Evolutionary conservation across 2,797 vertebrate species (phyloP).

Genomic region (Semotilus atromaculatus): DNA sequence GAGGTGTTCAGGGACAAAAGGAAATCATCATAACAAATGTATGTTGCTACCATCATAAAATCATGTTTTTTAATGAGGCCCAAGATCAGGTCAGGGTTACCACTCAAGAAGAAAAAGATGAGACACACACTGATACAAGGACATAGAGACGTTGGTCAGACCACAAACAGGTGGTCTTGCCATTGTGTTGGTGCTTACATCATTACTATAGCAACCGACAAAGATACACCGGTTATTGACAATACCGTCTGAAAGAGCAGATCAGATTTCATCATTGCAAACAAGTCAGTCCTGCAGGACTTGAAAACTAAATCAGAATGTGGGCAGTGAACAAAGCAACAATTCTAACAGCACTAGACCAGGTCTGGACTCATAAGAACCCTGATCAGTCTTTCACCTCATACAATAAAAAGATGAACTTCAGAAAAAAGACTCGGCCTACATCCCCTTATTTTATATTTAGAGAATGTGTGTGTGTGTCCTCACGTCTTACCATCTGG

Average conservation of each 20-base stretch:
- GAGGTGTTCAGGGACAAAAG: neutral
- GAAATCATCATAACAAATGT: neutral
- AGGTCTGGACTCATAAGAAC: neutral
- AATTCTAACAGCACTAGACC: neutral
- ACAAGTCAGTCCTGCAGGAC: neutral
- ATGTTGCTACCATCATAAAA: neutral
- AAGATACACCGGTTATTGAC: neutral
- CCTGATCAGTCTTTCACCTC: neutral
- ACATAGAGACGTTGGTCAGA: neutral
- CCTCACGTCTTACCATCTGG: slow-evolving; percentile 87
- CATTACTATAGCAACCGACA: neutral
- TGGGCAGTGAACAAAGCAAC: neutral
- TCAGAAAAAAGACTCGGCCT: neutral
- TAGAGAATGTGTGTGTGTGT: neutral
- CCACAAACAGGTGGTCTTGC: neutral
- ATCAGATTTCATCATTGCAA: slow-evolving; percentile 11
- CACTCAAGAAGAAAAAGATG: neutral
- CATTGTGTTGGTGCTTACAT: neutral
- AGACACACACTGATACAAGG: neutral
- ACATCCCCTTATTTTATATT: neutral
- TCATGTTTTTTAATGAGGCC: neutral
- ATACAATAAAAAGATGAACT: neutral
- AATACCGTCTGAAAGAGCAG: neutral
- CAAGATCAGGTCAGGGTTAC: neutral
- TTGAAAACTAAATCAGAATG: neutral